Evolutionary conservation across 1,140 invertebrate genomes (phyloP).

Genomic region (Meloidogyne hapla): DNA sequence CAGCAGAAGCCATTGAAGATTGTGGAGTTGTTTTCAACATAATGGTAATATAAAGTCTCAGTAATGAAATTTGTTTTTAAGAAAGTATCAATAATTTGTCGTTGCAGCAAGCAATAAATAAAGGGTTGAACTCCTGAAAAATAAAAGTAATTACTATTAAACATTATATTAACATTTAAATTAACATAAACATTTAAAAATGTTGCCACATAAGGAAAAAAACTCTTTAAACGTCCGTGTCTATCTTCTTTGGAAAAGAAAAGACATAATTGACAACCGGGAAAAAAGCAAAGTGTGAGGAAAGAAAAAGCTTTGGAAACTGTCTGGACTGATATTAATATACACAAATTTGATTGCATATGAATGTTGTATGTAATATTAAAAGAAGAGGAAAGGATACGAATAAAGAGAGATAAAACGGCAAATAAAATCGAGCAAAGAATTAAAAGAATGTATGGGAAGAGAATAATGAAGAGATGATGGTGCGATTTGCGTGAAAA

Average conservation of each 20-base stretch:
- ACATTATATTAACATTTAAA: not conserved
- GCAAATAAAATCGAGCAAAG: not conserved
- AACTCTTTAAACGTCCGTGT: not conserved
- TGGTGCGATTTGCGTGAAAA: not conserved
- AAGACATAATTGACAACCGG: not conserved
- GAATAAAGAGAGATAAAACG: not conserved
- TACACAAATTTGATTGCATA: conserved; percentile 3
- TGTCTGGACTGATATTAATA: not conserved
- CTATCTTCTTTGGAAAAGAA: not conserved
- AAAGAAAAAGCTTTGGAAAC: not conserved
- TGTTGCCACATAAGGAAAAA: not conserved
- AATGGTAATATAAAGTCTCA: not conserved
- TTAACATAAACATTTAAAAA: too few relatives aligned
- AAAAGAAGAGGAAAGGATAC: not conserved
- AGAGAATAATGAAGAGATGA: not conserved
- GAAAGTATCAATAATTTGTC: not conserved
- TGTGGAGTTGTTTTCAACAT: not conserved
- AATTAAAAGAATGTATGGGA: not conserved
- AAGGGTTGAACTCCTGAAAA: not conserved
- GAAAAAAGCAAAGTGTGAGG: not conserved
- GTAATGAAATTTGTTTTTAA: not conserved
- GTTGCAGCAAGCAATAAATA: not conserved
- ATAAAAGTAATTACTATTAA: not conserved
- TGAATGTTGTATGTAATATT: not conserved
- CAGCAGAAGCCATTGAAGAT: not conserved